Evolutionary conservation across 2,113 vertebrate genomes (phyloP), one percentile per base, ranked within the genome.

Genomic region (Alexandromys fortis): DNA sequence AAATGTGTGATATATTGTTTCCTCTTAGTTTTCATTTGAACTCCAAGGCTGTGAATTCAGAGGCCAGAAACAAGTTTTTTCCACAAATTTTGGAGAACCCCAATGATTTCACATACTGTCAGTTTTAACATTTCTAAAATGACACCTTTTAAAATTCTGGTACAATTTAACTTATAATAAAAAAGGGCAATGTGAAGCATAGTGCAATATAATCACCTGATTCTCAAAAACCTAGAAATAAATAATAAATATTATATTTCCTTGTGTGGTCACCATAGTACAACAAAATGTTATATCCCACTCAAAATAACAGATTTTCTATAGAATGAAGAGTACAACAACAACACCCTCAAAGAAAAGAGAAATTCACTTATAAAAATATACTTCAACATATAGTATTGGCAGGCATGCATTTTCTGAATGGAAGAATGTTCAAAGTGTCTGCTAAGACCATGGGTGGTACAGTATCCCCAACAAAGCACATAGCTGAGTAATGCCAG

Each of bases 161-260:
- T 92, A 19, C 9, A 91, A 65, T 92, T 93, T 90, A 78, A 78
- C 47, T 89, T 91, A 76, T 61, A 96, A 61, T 22, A 92, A 95
- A 89, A 89, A 12, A 65, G 12, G 45, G 1, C 26, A 78, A 72
- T 81, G 26, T 92, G 35, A 86, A 73, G 12, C 42, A 47, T 91
- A 63, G 38, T 96, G 67, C 22, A 89, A 83, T 91, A 65, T 47
- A 83, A 49, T 82, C 45, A 86, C 75, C 72, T 76, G 28, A 86
- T 70, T 38, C 90, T 86, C 92, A 82, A 65, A 91, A 94, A 90
- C 1, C 21, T 90, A 55, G 87, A 92, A 91, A 78, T 73, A 35
- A 86, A 75, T 22, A n/a, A 52, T 70, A 87, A 94, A 73, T 89
- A 72, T 86, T 72, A 17, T 45, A 47, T 89, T 70, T 68, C 35